Conservation (phyloP, 2,797 vertebrate species). For the Antennarius maculatus region DNA sequence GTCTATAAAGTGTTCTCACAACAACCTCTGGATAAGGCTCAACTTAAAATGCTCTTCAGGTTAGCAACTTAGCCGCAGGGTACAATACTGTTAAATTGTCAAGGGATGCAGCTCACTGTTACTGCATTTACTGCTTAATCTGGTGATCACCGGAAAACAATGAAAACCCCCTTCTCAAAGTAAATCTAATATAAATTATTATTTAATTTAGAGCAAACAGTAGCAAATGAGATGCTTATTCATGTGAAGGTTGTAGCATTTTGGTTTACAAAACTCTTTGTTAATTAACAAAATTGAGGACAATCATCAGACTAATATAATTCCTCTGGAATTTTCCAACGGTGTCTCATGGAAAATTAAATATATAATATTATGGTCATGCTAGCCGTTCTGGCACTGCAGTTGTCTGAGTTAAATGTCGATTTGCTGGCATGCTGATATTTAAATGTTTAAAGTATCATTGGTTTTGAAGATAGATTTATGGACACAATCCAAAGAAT, state of each 20-base stretch:
- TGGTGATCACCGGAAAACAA: not conserved
- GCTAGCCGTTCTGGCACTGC: not conserved
- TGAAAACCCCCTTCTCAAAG: too few species aligned
- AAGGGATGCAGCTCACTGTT: not conserved
- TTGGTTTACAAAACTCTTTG: too few species aligned
- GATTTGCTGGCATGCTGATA: not conserved
- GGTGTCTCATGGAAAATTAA: not conserved
- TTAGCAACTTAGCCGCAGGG: constrained; percentile 19
- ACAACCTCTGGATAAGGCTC: constrained; percentile 84
- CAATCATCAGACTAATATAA: too few species aligned
- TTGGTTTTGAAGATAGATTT: too few species aligned
- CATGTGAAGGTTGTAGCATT: not conserved
- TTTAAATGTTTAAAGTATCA: not conserved
- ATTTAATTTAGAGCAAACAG: not conserved
- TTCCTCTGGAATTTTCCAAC: too few species aligned
- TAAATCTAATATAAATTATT: too few species aligned
- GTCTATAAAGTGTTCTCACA: constrained; percentile 95
- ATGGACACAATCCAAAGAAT: too few species aligned
- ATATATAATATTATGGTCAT: not conserved
- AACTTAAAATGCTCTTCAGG: constrained; percentile 95
- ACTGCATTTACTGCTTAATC: not conserved
- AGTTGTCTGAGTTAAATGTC: too few species aligned
- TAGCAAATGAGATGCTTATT: not conserved
- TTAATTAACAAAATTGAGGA: too few species aligned
- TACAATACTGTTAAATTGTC: not conserved